Evolutionary conservation across 2,888 invertebrate species (phyloP).

Genomic region (Beris morrisii): DNA sequence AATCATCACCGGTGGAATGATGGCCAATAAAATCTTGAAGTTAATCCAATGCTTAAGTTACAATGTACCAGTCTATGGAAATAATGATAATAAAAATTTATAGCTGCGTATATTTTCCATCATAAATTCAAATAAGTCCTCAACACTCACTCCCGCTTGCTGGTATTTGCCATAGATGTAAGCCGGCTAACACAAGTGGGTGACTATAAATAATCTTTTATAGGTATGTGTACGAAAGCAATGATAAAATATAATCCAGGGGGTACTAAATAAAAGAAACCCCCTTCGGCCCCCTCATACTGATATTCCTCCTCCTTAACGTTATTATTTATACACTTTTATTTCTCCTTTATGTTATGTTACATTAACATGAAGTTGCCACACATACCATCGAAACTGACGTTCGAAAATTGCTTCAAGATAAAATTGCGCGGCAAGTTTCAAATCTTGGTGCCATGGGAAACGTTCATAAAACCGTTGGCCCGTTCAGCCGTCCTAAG

Average conservation of each 20-base stretch:
- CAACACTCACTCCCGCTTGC: background rate
- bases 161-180: background rate
- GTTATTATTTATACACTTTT: too few relatives aligned
- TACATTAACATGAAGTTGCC: too few relatives aligned
- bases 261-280: background rate
- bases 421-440: background rate
- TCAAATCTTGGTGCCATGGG: background rate
- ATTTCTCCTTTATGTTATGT: too few relatives aligned
- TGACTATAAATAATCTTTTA: slow-evolving; percentile 9
- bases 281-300: background rate
- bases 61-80: too few relatives aligned
- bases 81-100: slow-evolving; percentile 1
- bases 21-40: too few relatives aligned
- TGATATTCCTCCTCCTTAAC: too few relatives aligned
- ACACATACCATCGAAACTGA: too few relatives aligned
- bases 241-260: slow-evolving; percentile 14
- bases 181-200: slow-evolving; percentile 16
- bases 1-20: too few relatives aligned
- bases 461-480: background rate
- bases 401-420: too few relatives aligned
- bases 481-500: background rate
- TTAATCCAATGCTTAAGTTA: too few relatives aligned
- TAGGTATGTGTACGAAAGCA: background rate
- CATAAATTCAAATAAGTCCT: slow-evolving; percentile 13
- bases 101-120: slow-evolving; percentile 1